Conservation (phyloP, 2,888 invertebrate genomes). For the Endotricha flammealis region DNA sequence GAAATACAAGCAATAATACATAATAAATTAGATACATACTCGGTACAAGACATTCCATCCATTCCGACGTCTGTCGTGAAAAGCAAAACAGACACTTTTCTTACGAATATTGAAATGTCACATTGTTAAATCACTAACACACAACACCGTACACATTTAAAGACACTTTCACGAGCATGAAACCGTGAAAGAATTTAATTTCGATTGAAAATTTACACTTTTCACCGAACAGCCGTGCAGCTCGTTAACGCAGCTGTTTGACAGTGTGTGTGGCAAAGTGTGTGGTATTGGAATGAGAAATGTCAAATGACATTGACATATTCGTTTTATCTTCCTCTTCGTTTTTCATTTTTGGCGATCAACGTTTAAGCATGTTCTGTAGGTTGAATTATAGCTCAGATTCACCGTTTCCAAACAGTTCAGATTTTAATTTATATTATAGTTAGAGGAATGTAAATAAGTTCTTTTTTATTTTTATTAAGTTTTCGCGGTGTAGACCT, state of each 20-base stretch:
- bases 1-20: background rate
- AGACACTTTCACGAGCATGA: constrained; percentile 19
- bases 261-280: no score
- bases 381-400: no score
- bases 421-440: no score
- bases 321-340: no score
- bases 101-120: constrained; percentile 23
- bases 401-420: no score
- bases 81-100: constrained; percentile 29
- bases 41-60: constrained; percentile 58
- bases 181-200: constrained; percentile 16
- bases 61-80: constrained; percentile 33
- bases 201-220: constrained; percentile 12
- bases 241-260: constrained; percentile 22
- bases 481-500: no score
- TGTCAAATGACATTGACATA: no score
- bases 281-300: no score
- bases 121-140: constrained; percentile 20
- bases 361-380: no score
- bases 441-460: no score
- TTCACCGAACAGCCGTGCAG: constrained; percentile 5
- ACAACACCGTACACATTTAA: constrained; percentile 6
- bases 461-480: no score
- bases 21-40: constrained; percentile 36
- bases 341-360: no score